These are phyloP conservation scores for Candoia aspera DNA, from an alignment of 2,113 vertebrate species.

Conservation along the genomic window DNA sequence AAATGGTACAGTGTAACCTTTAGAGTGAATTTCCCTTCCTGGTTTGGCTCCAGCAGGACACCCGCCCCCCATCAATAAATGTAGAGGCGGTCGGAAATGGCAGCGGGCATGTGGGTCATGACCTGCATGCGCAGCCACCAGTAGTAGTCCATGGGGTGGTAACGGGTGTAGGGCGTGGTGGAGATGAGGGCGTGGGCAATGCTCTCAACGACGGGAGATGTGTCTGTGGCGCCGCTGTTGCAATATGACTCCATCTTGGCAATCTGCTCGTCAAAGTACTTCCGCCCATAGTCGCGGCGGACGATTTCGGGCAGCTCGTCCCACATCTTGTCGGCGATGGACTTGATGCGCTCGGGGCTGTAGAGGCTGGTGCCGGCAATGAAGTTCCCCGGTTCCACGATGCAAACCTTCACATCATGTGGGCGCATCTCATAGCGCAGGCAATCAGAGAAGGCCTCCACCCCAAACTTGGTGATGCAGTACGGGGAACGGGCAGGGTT, in stretches of 20 bases:
- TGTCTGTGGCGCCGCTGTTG: conserved; percentile 73
- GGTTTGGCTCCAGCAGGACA: rapidly evolving
- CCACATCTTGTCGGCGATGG: conserved; percentile 79
- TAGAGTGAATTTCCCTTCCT: conserved; percentile 35
- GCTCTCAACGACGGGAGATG: conserved; percentile 66
- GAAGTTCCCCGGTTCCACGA: conserved; percentile 83
- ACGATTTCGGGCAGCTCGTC: conserved; percentile 74
- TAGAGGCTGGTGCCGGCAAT: conserved; percentile 78
- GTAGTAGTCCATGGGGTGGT: conserved; percentile 85
- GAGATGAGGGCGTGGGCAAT: conserved; percentile 74
- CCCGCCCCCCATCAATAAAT: conserved; percentile 62
- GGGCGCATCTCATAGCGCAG: conserved; percentile 79
- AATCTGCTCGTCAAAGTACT: conserved; percentile 79
- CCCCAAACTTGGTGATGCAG: conserved; percentile 81
- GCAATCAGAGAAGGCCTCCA: conserved; percentile 82
- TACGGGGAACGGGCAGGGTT: conserved; percentile 75
- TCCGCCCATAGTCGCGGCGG: conserved; percentile 74
- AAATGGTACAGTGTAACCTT: conserved; percentile 48
- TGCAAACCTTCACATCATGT: conserved; percentile 77
- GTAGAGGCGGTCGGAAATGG: conserved; percentile 76
- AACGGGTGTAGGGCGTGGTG: conserved; percentile 73
- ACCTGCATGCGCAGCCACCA: conserved; percentile 84
- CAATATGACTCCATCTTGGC: conserved; percentile 76
- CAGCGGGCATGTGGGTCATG: conserved; percentile 78
- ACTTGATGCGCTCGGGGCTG: conserved; percentile 75